Base-by-base conservation (phyloP, 2,113 vertebrate species). In the Colinus virginianus region DNA sequence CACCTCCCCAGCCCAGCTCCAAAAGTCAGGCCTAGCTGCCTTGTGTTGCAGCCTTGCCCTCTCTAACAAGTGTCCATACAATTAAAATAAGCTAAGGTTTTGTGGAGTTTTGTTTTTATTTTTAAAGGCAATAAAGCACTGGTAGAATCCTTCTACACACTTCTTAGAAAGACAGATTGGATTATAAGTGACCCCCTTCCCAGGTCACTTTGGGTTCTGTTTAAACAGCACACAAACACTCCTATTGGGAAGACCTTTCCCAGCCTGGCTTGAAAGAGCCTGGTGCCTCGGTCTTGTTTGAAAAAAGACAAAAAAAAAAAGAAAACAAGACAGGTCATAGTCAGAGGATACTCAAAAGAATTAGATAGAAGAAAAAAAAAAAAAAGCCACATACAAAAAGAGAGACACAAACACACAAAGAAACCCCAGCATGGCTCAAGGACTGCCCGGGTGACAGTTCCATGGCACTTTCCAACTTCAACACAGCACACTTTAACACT, bases 171-270 rank as follows among this genome's bases (percentile, higher is more conserved):
- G 58, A 92, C 85, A 82, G 45, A 63, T 0, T 45, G 70, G 48
- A 64, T 26, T 20, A 70, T 55, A 62, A 69, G 26, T 75, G 87
- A 94, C 92, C 78, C 1, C 2, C 71, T 96, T 84, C 87, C 34
- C 81, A 25, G 55, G 55, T 58, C n/a, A 43, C 61, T 84, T 74
- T 77, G 87, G 84, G 80, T 61, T 67, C 84, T 70, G 78, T 91
- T 82, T 25, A 26, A 94, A 91, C 56, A 59, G 88, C 87, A 87
- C 23, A 91, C 55, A 90, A 92, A 77, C 21, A 92, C 75, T 93
- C 68, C 78, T 14, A 3, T 28, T 64, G 62, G 49, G n/a, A 94
- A 84, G 40, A 43, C 78, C 72, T 87, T 89, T 67, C 43, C 83
- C 87, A 70, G 72, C 45, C 71, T 87, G 56, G 36, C 19, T 64